Conservation (phyloP, 2,113 vertebrate genomes). For the Halcyon malimbica region DNA sequence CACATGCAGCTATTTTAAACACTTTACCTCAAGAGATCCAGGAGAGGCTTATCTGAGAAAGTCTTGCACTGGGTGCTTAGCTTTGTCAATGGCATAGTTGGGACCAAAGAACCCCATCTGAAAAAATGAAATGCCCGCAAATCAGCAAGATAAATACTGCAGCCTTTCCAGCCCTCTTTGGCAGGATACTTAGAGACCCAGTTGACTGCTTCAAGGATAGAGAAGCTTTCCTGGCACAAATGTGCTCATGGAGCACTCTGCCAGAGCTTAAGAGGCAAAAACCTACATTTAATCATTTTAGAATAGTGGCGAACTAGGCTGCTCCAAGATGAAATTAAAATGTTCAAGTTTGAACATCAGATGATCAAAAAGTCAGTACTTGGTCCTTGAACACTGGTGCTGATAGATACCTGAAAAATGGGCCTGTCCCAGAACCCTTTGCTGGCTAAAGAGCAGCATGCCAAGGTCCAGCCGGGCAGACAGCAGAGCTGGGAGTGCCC, state of each 20-base stretch:
- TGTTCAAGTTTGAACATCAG: not conserved
- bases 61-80: not conserved
- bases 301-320: not conserved
- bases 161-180: not conserved
- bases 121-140: not conserved
- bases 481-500: not conserved
- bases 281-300: not conserved
- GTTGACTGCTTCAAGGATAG: not conserved
- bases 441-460: not conserved
- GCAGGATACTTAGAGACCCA: not conserved
- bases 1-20: not conserved
- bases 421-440: not conserved
- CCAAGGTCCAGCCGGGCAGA: not conserved
- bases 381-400: not conserved
- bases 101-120: not conserved
- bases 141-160: not conserved
- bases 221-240: not conserved
- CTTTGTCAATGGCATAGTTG: not conserved
- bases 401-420: not conserved
- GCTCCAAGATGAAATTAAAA: not conserved
- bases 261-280: not conserved
- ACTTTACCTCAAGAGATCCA: not conserved
- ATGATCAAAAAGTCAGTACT: not conserved
- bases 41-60: not conserved
- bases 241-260: not conserved